These are phyloP conservation scores for Cynaeus angustus DNA, from an alignment of 2,888 invertebrate species.

Conservation along the genomic window DNA sequence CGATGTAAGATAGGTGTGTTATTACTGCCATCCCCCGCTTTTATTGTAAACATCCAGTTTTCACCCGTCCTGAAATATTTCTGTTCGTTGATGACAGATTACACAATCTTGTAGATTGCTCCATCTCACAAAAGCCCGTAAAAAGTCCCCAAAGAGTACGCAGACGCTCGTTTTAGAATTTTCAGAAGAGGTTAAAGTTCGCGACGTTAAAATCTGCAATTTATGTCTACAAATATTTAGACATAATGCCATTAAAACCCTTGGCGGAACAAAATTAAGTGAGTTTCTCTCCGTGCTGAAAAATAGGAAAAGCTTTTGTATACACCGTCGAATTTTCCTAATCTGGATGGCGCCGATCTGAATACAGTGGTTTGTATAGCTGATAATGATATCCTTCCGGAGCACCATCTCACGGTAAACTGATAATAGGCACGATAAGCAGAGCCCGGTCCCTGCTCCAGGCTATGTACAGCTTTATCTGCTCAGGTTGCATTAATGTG, in stretches of 20 bases:
- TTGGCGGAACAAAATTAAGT: slow-evolving; percentile 14
- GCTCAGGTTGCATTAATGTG: slow-evolving; percentile 62
- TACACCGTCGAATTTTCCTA: slow-evolving; percentile 24
- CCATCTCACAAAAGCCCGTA: slow-evolving; percentile 3
- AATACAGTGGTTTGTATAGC: slow-evolving; percentile 63
- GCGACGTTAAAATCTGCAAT: slow-evolving; percentile 28
- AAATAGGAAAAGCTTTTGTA: slow-evolving; percentile 21
- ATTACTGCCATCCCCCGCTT: too few relatives aligned
- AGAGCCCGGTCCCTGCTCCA: slow-evolving; percentile 39
- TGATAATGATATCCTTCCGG: slow-evolving; percentile 68
- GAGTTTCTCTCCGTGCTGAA: slow-evolving; percentile 5
- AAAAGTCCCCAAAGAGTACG: background rate
- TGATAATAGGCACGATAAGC: slow-evolving; percentile 67
- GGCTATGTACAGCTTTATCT: slow-evolving; percentile 51
- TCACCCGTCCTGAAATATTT: too few relatives aligned
- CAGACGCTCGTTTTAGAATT: background rate
- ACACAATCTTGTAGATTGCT: background rate
- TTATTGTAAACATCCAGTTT: too few relatives aligned
- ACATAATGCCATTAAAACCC: slow-evolving; percentile 27
- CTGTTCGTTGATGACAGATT: background rate
- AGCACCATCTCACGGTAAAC: slow-evolving; percentile 63
- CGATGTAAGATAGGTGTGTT: too few relatives aligned
- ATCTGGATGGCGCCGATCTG: slow-evolving; percentile 50
- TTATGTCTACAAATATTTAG: slow-evolving; percentile 26
- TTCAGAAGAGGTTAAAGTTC: slow-evolving; percentile 12